Evolutionary conservation across 2,797 vertebrate species (phyloP), one percentile per base, ranked within the genome.

Genomic region (Botia almorhae): DNA sequence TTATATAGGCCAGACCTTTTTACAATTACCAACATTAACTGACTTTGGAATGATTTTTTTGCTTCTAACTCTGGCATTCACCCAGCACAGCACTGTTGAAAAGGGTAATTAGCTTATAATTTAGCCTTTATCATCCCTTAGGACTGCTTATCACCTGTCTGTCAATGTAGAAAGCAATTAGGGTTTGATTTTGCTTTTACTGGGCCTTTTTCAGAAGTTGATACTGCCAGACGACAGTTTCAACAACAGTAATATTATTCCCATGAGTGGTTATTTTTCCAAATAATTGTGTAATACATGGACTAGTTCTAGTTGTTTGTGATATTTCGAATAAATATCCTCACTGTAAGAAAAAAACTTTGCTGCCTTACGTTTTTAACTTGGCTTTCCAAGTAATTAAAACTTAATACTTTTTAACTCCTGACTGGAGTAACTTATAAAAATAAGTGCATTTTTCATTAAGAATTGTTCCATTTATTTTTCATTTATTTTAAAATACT

Each of bases 141-240:
- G 36, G 36, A 39, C 36, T 4, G 36, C 36, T 39, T 4, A 39
- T 39, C 1, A 4, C 7, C 7, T 39, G 7, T 81, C 87, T 89
- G 86, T 91, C 90, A 89, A 87, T 82, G 74, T 80, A 74, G 85
- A 87, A 75, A 83, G 75, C 72, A 79, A 90, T 92, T 90, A 91
- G 78, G 84, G 87, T 83, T 61, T 86, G 84, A 83, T 83, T 87
- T 76, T 19, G 26, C 23, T 69, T 78, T 81, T 43, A 78, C 72
- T 12, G 58, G 48, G 36, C 39, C 19, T 71, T 16, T 16, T 19
- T 67, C 33, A 36, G 56, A 53, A 67, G 36, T 21, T 74, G 67
- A 26, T 33, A 74, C 29, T 72, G 69, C 36, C 51, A 77, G 14
- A 39, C 17, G 39, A 73, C 58, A 50, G 65, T 69, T 23, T 69